Percentiles rank a stretch among this genome's conserved stretches.
phyloP scores from a whole-genome alignment of 2,797 vertebrate species.

The Pyrocephalus nanus region DNA sequence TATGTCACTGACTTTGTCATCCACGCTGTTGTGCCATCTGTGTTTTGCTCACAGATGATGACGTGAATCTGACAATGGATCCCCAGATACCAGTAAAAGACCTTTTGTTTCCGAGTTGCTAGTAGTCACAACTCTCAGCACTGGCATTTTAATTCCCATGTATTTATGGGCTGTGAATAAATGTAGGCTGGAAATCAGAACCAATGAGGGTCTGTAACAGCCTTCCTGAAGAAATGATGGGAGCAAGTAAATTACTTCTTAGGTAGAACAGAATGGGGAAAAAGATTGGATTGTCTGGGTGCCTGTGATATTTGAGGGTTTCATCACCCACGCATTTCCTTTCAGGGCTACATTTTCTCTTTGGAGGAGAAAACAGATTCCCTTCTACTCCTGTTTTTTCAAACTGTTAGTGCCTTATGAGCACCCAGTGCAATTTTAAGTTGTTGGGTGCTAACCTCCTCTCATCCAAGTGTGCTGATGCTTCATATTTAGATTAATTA shows the following conservation, averaged over 20 bases:
- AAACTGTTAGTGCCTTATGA: background rate
- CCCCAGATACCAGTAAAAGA: background rate
- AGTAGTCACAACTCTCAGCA: background rate
- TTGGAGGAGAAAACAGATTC: background rate
- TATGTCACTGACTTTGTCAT: background rate
- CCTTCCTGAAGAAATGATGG: background rate
- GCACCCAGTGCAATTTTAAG: background rate
- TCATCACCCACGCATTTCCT: background rate
- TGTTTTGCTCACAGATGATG: background rate
- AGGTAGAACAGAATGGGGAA: background rate
- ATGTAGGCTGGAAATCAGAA: background rate
- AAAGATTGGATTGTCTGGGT: background rate
- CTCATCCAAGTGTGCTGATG: background rate
- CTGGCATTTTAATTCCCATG: background rate
- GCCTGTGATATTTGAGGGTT: background rate
- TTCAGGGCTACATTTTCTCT: background rate
- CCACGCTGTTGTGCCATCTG: accelerated
- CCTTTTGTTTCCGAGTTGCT: background rate
- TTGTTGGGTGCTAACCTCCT: background rate
- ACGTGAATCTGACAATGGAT: background rate
- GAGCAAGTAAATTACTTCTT: background rate
- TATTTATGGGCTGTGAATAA: background rate
- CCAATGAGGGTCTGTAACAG: background rate
- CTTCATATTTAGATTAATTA: background rate
- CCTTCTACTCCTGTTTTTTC: background rate